Conservation (phyloP, 2,888 invertebrate species). For the Himalopsyche anomala region DNA sequence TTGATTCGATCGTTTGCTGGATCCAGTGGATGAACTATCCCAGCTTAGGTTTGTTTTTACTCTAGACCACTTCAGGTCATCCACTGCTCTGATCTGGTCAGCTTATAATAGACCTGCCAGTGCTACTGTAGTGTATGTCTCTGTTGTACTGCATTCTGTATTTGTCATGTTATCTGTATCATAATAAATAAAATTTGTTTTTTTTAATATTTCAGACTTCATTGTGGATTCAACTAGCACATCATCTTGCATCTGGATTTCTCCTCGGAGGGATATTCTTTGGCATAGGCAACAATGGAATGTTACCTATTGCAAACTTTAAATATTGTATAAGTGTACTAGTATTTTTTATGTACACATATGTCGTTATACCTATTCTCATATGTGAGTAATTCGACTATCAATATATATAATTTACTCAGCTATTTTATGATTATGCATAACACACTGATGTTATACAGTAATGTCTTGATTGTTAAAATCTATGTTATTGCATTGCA, state of each 20-base stretch:
- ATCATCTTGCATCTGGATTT: slow-evolving; percentile 76
- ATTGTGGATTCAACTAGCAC: slow-evolving; percentile 77
- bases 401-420: slow-evolving; percentile 38
- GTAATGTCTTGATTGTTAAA: background rate
- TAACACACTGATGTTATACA: background rate
- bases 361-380: slow-evolving; percentile 79
- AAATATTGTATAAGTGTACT: slow-evolving; percentile 79
- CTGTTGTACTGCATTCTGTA: too few relatives aligned
- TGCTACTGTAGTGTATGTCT: too few relatives aligned
- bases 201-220: slow-evolving; percentile 70
- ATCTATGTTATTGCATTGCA: slow-evolving; percentile 39
- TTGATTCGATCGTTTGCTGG: too few relatives aligned
- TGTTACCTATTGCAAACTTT: slow-evolving; percentile 77
- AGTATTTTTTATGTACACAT: slow-evolving; percentile 81
- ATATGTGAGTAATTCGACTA: slow-evolving; percentile 75
- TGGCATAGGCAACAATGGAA: slow-evolving; percentile 78
- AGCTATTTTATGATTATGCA: background rate
- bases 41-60: too few relatives aligned
- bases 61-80: too few relatives aligned
- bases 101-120: too few relatives aligned
- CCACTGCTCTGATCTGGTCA: too few relatives aligned
- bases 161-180: too few relatives aligned
- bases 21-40: too few relatives aligned
- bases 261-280: slow-evolving; percentile 78
- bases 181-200: background rate